These are phyloP conservation scores for Hassar affinis DNA, from an alignment of 2,113 vertebrate species.

Conservation along the genomic window DNA sequence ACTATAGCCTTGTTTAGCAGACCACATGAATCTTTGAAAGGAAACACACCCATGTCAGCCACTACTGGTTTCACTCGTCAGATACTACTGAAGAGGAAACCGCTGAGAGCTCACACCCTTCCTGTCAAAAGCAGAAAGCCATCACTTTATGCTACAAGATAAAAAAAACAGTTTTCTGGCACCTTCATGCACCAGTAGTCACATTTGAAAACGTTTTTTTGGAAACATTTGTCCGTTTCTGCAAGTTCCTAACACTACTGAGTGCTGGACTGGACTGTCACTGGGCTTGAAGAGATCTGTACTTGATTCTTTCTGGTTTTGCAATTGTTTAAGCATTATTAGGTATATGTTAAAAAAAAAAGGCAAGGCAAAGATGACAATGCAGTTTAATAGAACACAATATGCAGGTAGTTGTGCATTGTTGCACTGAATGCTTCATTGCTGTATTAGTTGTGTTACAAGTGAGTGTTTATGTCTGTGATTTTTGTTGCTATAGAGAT, in stretches of 20 bases:
- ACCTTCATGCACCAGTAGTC: conserved; percentile 64
- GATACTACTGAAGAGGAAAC: conserved; percentile 72
- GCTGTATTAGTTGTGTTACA: background rate
- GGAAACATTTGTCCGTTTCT: background rate
- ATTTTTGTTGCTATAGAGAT: background rate
- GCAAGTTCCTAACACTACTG: background rate
- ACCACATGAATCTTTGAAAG: conserved; percentile 65
- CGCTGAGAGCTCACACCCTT: conserved; percentile 72
- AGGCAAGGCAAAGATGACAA: background rate
- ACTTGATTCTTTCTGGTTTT: background rate
- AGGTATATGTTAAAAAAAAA: background rate
- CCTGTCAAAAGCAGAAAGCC: conserved; percentile 63
- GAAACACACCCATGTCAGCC: conserved; percentile 68
- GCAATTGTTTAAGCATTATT: background rate
- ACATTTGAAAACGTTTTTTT: conserved; percentile 18
- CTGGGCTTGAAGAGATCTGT: background rate
- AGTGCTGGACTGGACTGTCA: background rate
- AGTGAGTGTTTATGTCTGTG: background rate
- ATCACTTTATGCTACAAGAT: conserved; percentile 56
- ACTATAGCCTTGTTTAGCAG: conserved; percentile 13
- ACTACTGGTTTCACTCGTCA: conserved; percentile 63
- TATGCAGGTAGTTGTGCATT: background rate
- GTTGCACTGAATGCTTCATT: background rate
- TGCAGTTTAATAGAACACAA: background rate
- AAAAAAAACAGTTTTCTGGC: conserved; percentile 44